These are phyloP conservation scores for Callopanchax toddi DNA, from an alignment of 2,113 vertebrate species.

Conservation along the genomic window DNA sequence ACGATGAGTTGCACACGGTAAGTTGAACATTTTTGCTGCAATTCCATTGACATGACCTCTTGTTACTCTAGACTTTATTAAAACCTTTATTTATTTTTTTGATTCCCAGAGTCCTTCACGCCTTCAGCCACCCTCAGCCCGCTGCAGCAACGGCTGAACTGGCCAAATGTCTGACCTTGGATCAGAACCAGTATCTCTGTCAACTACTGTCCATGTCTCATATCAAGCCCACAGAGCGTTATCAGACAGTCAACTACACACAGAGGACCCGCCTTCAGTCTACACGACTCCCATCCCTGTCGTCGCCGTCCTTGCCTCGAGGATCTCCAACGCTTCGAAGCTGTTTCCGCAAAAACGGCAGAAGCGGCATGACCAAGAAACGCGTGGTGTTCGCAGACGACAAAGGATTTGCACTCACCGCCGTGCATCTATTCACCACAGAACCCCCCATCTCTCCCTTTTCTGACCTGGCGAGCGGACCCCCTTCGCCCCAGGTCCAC, in stretches of 20 bases:
- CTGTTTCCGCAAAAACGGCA: slow-evolving; percentile 38
- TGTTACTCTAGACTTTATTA: neutral
- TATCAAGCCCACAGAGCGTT: slow-evolving; percentile 13
- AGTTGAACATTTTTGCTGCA: neutral
- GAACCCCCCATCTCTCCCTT: slow-evolving; percentile 46
- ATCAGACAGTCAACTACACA: neutral
- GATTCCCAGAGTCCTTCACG: slow-evolving; percentile 66
- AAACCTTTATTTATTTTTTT: slow-evolving; percentile 8
- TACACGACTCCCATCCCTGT: slow-evolving; percentile 48
- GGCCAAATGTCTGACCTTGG: slow-evolving; percentile 68
- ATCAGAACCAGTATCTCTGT: slow-evolving; percentile 51
- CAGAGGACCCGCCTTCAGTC: neutral
- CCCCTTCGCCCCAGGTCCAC: neutral
- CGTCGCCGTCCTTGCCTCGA: neutral
- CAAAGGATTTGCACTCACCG: slow-evolving; percentile 77
- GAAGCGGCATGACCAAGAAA: slow-evolving; percentile 70
- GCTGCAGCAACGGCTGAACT: slow-evolving; percentile 68
- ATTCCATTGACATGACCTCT: too few relatives aligned
- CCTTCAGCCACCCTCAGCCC: slow-evolving; percentile 12
- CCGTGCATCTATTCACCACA: slow-evolving; percentile 71
- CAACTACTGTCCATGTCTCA: slow-evolving; percentile 49
- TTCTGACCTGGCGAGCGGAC: neutral
- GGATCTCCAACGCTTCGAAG: slow-evolving; percentile 27
- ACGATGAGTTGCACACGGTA: slow-evolving; percentile 65
- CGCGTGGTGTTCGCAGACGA: slow-evolving; percentile 82